Evolutionary conservation across 2,888 invertebrate genomes (phyloP), one percentile per base, ranked within the genome.

Genomic region (Megaustenia siamemsis): DNA sequence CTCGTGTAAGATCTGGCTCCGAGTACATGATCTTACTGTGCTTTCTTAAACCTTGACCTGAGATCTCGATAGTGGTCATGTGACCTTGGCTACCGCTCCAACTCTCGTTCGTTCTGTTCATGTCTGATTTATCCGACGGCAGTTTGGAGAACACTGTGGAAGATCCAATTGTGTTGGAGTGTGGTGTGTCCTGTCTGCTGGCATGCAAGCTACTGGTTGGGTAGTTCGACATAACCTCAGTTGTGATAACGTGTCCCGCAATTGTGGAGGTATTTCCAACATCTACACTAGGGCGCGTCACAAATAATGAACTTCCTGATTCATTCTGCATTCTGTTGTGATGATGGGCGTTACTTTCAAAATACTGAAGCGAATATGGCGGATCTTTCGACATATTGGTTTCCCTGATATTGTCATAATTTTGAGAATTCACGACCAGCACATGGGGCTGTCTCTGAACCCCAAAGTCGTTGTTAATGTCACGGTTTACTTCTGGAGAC

Each of bases 21-120:
- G 84, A 84, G 45, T 79, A 71, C 45, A 71, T 69, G n/a, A 84
- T 60, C 24, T 60, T 84, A 21, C 78, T 71, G 1, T 38, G 35
- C 28, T 53, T 76, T 24, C 40, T 76, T 12, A 83, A 12, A 49
- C 83, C 77, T 24, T 0, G 4, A 3, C 83, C 83, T n/a, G 38
- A n/a, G 18, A 83, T 69, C 38, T 49, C 35, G 24, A 83, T 69
- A n/a, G 77, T 83, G 1, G 83, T 77, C 2, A 40, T n/a, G 35
- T 83, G 83, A n/a, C 83, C 77, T 15, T 71, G 53, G 21, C 73
- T 73, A 28, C 43, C 53, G 18, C 43, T 73, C 43, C 38, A 56
- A 24, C 60, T 82, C n/a, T 77, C 69, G 18, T 75, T 63, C 15
- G 32, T n/a, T 24, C 63, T 71, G 4, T 66, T 24, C 10, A n/a